A percentile compares a stretch with the other conserved stretches of the same genome.
Evolutionary conservation across 2,113 vertebrate genomes (phyloP).

Genomic region (Tyto alba): DNA sequence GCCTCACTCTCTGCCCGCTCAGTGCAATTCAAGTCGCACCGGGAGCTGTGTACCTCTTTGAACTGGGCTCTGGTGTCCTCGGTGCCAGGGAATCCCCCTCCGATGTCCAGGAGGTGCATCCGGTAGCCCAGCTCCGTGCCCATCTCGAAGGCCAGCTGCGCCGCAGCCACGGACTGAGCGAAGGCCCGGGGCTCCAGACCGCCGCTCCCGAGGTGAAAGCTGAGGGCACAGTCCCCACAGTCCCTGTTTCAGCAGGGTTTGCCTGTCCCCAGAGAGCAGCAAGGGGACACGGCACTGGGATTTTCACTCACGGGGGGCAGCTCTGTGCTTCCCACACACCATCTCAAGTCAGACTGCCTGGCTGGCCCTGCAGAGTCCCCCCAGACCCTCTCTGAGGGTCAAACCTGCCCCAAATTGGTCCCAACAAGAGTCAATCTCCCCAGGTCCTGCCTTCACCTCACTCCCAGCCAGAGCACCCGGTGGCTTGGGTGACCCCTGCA

Average conservation of each 20-base stretch:
- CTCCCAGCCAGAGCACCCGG: not conserved
- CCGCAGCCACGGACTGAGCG: constrained; percentile 61
- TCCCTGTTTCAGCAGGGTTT: not conserved
- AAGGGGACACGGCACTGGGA: rapidly evolving
- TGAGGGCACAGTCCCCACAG: constrained; percentile 39
- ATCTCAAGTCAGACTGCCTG: not conserved
- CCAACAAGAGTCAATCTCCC: not conserved
- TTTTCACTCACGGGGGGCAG: not conserved
- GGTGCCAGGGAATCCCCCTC: constrained; percentile 69
- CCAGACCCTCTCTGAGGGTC: not conserved
- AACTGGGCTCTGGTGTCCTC: constrained; percentile 64
- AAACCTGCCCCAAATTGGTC: not conserved
- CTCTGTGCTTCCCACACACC: not conserved
- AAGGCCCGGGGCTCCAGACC: constrained; percentile 64
- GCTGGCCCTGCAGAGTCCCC: rapidly evolving
- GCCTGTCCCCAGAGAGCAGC: rapidly evolving
- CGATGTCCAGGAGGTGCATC: constrained; percentile 76
- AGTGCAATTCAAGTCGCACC: rapidly evolving
- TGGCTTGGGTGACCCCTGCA: rapidly evolving
- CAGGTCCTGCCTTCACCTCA: not conserved
- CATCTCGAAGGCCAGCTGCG: constrained; percentile 74
- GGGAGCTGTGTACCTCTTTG: constrained; percentile 64
- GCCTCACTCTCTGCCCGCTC: not conserved
- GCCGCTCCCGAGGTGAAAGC: constrained; percentile 71
- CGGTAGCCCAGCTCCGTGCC: constrained; percentile 70